These are phyloP conservation scores for Nysson spinosus DNA, from an alignment of 2,888 invertebrate species.

Conservation along the genomic window DNA sequence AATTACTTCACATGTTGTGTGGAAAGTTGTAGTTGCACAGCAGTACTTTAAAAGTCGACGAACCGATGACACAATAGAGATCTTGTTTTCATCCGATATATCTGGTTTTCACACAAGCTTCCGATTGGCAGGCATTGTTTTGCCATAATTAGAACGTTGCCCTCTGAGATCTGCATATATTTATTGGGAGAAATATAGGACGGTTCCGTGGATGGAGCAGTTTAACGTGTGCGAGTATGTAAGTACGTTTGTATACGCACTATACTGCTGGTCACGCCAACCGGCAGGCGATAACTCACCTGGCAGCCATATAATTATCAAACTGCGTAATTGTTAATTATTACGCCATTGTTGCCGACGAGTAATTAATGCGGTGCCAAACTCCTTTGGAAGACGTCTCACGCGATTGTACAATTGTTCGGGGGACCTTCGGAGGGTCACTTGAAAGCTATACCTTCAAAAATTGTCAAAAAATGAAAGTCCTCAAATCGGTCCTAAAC, in stretches of 20 bases:
- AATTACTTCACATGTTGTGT: too few species aligned
- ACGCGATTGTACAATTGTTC: conserved; percentile 62
- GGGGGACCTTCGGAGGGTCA: conserved; percentile 11
- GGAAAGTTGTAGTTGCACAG: too few species aligned
- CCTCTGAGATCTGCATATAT: conserved; percentile 43
- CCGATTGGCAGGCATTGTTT: conserved; percentile 46
- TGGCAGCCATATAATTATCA: conserved; percentile 72
- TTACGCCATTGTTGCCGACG: conserved; percentile 70
- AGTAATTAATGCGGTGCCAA: conserved; percentile 71
- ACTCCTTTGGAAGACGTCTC: conserved; percentile 58
- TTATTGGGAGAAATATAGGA: conserved; percentile 40
- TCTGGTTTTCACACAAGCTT: conserved; percentile 40
- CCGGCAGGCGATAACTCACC: conserved; percentile 67
- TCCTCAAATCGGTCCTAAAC: background rate
- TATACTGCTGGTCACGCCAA: conserved; percentile 25
- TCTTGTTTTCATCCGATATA: conserved; percentile 42
- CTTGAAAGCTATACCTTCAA: conserved; percentile 2
- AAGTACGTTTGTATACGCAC: conserved; percentile 5
- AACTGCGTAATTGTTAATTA: conserved; percentile 76
- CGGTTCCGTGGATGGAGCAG: conserved; percentile 16
- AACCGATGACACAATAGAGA: background rate
- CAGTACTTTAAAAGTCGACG: conserved; percentile 22
- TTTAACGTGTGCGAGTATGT: conserved; percentile 3
- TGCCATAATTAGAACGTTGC: conserved; percentile 51
- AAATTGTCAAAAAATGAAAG: too few species aligned